A percentile compares a stretch with the other conserved stretches of the same genome.
phyloP scores from a whole-genome alignment of 2,113 vertebrate species.

The Notiomystis cincta region DNA sequence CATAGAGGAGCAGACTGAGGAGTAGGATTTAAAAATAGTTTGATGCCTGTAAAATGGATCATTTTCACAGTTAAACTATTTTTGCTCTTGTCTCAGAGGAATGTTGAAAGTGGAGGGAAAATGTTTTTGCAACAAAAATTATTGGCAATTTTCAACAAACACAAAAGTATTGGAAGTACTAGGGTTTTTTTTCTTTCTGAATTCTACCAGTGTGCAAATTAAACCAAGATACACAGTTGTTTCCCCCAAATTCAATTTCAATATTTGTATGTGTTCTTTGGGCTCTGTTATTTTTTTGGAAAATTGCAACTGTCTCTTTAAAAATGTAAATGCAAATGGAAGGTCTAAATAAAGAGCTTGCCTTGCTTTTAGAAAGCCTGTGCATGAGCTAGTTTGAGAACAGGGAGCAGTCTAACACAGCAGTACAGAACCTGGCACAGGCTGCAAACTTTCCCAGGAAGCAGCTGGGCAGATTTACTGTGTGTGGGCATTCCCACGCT shows the following conservation, averaged over 20 bases:
- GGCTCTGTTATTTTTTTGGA: background rate
- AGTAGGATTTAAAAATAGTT: constrained; percentile 47
- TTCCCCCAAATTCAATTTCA: background rate
- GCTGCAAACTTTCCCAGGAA: background rate
- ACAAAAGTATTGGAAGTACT: background rate
- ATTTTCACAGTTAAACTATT: constrained; percentile 45
- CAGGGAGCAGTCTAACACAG: background rate
- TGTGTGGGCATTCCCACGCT: background rate
- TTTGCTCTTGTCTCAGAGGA: constrained; percentile 33
- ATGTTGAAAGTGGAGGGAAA: constrained; percentile 21
- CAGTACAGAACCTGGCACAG: background rate
- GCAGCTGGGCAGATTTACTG: background rate
- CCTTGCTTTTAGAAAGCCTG: background rate
- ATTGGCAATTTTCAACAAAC: constrained; percentile 34
- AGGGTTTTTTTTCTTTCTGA: background rate
- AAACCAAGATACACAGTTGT: background rate
- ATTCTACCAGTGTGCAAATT: background rate
- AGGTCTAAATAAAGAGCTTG: background rate
- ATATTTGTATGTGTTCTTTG: background rate
- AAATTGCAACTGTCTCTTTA: background rate
- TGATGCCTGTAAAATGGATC: constrained; percentile 36
- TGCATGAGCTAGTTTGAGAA: background rate
- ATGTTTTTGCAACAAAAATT: constrained; percentile 55
- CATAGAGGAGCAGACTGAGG: constrained; percentile 27
- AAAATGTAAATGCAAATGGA: background rate